Base-by-base conservation (phyloP, 2,888 invertebrate species). In the Callyntrura guangdongensis region DNA sequence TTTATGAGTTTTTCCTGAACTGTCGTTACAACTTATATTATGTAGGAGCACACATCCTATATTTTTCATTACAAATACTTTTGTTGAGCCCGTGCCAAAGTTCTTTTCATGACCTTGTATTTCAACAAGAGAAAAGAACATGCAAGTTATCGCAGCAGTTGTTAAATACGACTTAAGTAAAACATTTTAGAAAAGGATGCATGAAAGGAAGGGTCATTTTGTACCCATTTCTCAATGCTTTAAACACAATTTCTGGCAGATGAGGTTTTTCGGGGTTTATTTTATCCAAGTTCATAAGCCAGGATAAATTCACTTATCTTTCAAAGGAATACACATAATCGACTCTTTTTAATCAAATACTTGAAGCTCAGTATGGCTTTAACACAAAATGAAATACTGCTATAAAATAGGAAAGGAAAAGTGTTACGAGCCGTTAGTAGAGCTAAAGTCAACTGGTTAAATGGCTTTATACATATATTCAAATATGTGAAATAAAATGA, bases 41-140 rank as follows among this genome's bases (percentile, higher is more conserved):
- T 61, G 17, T 47, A 25, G 22, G 22, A n/a, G n/a, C 56, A 0
- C 17, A n/a, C 5, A 27, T 5, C 25, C 12, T 69, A n/a, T n/a
- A 69, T 45, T 67, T 11, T 64, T 47, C 82, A 82, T 82, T 82
- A 22, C 36, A 36, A 36, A 36, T 36, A 36, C 82, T 36, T 59
- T 27, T 79, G 27, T 27, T 22, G 81, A 82, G 61, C 81, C 64
- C 59, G 17, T 61, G 61, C 61, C 82, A 67, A 49, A 61, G 64
- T 49, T 47, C 45, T n/a, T 82, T 45, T 49, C 8, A 61, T 47
- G 64, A 82, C 49, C 64, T 64, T 82, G 82, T 45, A 22, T 47
- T 79, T 45, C 64, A 64, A 25, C 47, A 82, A 64, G 47, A 56
- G 56, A 79, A 81, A 82, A 64, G 47, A 56, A 79, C 56, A 81